Evolutionary conservation across 1,140 invertebrate genomes (phyloP), one percentile per base, ranked within the genome.

Genomic region (Frieseomelitta varia): DNA sequence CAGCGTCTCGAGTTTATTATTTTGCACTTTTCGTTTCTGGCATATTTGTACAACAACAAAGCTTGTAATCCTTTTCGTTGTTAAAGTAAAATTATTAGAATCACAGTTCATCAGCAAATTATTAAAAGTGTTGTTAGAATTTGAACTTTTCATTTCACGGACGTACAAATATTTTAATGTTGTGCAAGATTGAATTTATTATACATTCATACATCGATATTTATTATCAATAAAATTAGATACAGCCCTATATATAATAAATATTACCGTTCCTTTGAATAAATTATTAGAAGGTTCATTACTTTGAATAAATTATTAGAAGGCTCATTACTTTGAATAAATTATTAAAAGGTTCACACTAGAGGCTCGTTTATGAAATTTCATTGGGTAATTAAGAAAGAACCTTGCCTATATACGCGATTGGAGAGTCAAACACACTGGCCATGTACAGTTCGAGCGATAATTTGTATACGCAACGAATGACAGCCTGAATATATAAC

Each of bases 401-500:
- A 65, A 30, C 24, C 30, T 30, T 17, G 8, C 30, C 30, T 30
- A 65, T 10, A 19, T 34, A 21, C 14, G 30, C 17, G 21, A 30
- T 61, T 39, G 19, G 21, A 12, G 12, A 67, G 27, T 65, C 24
- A 68, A 67, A 68, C n/a, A 68, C n/a, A 27, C 47, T 47, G 39
- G 39, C 68, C 34, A 53, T 55, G 39, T 71, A 56, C 14, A 27
- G 51, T 19, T 47, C 30, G 63, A 30, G 17, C 81, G 63, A n/a
- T 56, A 68, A 24, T 30, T 68, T 55, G 51, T 76, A 75, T 75
- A 68, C 71, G 51, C 34, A 79, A 79, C 30, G 51, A 79, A 39
- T 24, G 79, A 51, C 53, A 73, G 79, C 12, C 47, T 82, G 61
- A 82, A 82, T 76, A 67, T 82, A 61, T 76, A 77, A 68, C 61